phyloP scores from a whole-genome alignment of 2,888 invertebrate genomes.

The Siphlonurus alternatus region DNA sequence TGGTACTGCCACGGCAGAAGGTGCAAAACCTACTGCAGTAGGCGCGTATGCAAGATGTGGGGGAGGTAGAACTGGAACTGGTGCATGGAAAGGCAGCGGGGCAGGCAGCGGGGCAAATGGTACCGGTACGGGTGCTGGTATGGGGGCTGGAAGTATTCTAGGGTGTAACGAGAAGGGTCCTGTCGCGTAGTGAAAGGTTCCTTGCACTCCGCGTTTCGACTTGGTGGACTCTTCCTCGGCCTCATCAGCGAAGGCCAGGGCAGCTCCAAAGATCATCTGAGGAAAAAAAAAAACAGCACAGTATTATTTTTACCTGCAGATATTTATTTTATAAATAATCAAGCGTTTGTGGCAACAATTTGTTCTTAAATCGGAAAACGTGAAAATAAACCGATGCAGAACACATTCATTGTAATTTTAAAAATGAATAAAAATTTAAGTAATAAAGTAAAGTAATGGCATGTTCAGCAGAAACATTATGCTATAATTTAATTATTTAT shows the following conservation, averaged over 20 bases:
- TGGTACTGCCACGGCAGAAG: not conserved
- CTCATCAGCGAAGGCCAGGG: not conserved
- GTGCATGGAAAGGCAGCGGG: not conserved
- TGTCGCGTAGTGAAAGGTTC: not conserved
- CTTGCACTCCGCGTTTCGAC: not conserved
- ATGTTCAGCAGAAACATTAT: no score
- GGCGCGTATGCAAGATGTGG: not conserved
- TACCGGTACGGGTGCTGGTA: not conserved
- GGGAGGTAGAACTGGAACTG: not conserved
- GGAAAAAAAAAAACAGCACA: no score
- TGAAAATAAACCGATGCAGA: no score
- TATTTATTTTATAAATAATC: no score
- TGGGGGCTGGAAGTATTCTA: not conserved
- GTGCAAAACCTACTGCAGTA: not conserved
- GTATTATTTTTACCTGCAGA: no score
- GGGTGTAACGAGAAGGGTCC: not conserved
- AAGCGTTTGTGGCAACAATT: no score
- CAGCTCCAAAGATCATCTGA: not conserved
- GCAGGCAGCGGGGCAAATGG: not conserved
- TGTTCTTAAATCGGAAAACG: no score
- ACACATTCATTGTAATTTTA: no score
- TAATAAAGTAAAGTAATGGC: no score
- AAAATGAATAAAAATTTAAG: no score
- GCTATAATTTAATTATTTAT: no score
- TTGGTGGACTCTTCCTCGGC: not conserved